Evolutionary conservation across 2,888 invertebrate species (phyloP), one percentile per base, ranked within the genome.

Genomic region (Amorpha juglandis): DNA sequence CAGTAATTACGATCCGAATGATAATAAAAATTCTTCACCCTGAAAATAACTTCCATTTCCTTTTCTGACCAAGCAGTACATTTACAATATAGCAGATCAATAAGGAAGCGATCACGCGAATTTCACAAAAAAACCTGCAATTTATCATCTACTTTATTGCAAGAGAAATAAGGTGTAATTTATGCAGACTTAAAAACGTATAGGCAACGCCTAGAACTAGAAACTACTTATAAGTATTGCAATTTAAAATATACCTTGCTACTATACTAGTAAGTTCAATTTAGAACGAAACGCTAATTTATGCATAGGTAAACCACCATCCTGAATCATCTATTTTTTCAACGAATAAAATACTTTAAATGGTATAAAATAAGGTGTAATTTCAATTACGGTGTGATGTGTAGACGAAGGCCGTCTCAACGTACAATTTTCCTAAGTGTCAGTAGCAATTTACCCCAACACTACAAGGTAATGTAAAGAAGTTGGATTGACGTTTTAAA

Each of bases 381-480:
- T 38, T 58, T 58, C 19, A 12, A 38, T 42, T 42, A 19, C 16
- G 8, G 11, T 42, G 7, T 19, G 12, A 19, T 6, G 11, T 6
- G 16, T 58, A 42, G 58, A 58, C 55, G 58, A 19, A 42, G 42
- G 42, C 58, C 58, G 38, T 58, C 42, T 42, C 42, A n/a, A 33
- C 33, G 69, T 74, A 78, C 72, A 80, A 76, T 81, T 81, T 81
- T 74, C 79, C 70, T 68, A 73, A 78, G 77, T 79, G 78, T 77
- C 78, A 71, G 78, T 72, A 74, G 74, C 74, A 77, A 79, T 79
- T 80, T 75, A 65, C 71, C 67, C 69, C 62, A 66, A 74, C 71
- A 72, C 69, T 68, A 69, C 70, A 65, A 64, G 63, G 65, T 74
- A 71, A 76, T 71, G 70, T 75, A 70, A 71, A 72, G 66, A 52